A percentile compares a stretch with the other conserved stretches of the same genome.
Evolutionary conservation across 1,140 invertebrate genomes (phyloP).

Genomic region (Dermatophagoides farinae): DNA sequence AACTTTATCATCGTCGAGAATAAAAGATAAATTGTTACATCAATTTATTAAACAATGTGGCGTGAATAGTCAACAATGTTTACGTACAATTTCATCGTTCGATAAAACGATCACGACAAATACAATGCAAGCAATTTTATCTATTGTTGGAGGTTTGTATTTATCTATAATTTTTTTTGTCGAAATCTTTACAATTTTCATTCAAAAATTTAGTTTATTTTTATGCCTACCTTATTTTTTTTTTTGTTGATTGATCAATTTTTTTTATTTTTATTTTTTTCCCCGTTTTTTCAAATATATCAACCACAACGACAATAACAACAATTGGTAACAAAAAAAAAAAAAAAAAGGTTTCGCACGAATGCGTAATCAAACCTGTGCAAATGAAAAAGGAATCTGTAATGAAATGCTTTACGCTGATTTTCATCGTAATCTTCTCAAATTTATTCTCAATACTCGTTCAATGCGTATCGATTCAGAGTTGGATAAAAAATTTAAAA

Average conservation of each 20-base stretch:
- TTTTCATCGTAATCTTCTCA: neutral
- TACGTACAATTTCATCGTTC: constrained; percentile 6
- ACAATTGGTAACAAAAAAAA: no score
- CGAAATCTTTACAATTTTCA: neutral
- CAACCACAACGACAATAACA: no score
- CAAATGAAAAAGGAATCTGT: constrained; percentile 7
- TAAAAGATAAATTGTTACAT: neutral
- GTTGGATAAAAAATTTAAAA: neutral
- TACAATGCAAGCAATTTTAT: constrained; percentile 10
- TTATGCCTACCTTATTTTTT: neutral
- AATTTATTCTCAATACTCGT: constrained; percentile 2
- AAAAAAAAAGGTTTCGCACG: constrained; percentile 4
- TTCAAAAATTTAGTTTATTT: neutral
- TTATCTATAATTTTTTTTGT: neutral
- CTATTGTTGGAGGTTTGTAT: constrained; percentile 5
- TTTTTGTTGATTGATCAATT: neutral
- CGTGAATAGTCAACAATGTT: neutral
- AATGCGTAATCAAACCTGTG: constrained; percentile 5
- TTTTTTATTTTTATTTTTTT: neutral
- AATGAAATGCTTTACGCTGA: neutral
- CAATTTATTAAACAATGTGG: constrained; percentile 6
- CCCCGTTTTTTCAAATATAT: no score
- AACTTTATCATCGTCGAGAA: neutral
- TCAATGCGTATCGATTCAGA: constrained; percentile 9
- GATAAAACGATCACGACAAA: neutral